Evolutionary conservation across 2,113 vertebrate species (phyloP), one percentile per base, ranked within the genome.

Genomic region (Paramisgurnus dabryanus): DNA sequence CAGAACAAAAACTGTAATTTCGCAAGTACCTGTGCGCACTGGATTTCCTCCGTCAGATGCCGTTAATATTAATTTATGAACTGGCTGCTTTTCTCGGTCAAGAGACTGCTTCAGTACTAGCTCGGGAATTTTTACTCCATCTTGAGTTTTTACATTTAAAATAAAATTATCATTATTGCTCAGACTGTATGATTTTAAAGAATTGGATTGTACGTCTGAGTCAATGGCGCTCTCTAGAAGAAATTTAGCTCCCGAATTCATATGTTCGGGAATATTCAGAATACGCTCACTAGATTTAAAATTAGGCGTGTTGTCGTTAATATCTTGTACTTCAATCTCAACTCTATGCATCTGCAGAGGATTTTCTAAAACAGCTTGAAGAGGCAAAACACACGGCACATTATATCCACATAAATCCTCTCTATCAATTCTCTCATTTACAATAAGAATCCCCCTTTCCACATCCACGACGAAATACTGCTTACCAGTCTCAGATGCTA

Each of bases 261-360:
- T 86, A 18, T 87, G 89, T 76, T 93, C 93, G 6, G 93, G 85
- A 60, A 92, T 89, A 45, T 95, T 93, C 78, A 95, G 67, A 75
- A 87, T 69, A 22, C 90, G 87, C 67, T 92, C 91, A 81, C 85
- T 87, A 47, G 89, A 87, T 69, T 89, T 89, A 86, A 94, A 94
- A 64, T 82, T 85, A 47, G 93, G 92, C 66, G 89, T 83, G 81
- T 94, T 92, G 78, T 93, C 92, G 75, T 93, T 94, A 15, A 93
- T 90, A 83, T 93, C 91, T 67, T 91, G 86, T 27, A 94, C 90
- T 87, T 94, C 93, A 55, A 93, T 90, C 82, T 94, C 93, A 1
- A 92, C 89, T 18, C 88, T 87, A 74, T 89, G 85, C 50, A 93
- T 81, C 76, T 89, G 88, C 39, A 91, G 61, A 0, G 90, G 89